phyloP scores from a whole-genome alignment of 2,797 vertebrate genomes.

The Trachurus trachurus region DNA sequence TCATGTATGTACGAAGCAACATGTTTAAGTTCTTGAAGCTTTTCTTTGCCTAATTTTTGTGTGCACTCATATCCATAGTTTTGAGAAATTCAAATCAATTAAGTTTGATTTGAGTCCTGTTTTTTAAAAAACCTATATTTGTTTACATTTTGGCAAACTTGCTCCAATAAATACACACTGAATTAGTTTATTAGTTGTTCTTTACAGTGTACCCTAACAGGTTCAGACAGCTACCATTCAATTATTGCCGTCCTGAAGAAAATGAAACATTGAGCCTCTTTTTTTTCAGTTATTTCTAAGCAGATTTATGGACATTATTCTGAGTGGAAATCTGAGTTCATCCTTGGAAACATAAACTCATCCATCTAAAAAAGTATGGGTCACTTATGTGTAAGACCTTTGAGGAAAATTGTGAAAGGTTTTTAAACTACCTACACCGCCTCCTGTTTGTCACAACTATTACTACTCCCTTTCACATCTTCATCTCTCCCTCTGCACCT shows the following conservation, averaged over 20 bases:
- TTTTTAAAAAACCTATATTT: neutral
- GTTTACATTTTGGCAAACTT: neutral
- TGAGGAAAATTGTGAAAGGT: neutral
- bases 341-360: neutral
- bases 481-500: neutral
- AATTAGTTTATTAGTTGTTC: neutral
- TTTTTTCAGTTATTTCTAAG: neutral
- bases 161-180: neutral
- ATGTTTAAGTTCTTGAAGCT: neutral
- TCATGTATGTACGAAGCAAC: neutral
- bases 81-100: neutral
- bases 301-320: neutral
- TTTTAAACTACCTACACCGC: neutral
- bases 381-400: neutral
- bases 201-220: neutral
- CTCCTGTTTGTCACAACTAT: neutral
- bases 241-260: neutral
- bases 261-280: neutral
- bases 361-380: neutral
- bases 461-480: neutral
- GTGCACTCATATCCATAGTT: neutral
- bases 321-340: neutral
- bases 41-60: neutral
- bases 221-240: neutral
- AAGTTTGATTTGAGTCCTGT: neutral